phyloP scores from a whole-genome alignment of 2,888 invertebrate species.

The Hemaris fuciformis region DNA sequence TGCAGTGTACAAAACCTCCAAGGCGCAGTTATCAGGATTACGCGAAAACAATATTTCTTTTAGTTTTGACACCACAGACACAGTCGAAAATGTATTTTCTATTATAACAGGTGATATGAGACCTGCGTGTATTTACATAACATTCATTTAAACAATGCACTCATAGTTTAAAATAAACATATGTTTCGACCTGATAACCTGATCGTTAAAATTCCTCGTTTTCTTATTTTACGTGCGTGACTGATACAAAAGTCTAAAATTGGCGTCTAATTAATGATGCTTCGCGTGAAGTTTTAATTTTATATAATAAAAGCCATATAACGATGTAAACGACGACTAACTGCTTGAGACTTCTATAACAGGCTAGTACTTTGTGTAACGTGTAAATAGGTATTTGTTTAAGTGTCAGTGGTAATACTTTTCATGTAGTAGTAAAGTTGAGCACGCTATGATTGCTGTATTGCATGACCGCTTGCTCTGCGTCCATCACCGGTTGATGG shows the following conservation, averaged over 20 bases:
- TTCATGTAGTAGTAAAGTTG: constrained; percentile 38
- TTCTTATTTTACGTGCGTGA: too few species aligned
- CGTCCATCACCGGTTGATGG: constrained; percentile 41
- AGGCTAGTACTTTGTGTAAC: not conserved
- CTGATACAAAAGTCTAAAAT: not conserved
- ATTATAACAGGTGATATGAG: too few species aligned
- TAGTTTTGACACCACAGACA: not conserved
- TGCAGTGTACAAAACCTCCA: not conserved
- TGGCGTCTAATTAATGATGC: not conserved
- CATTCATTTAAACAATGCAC: too few species aligned
- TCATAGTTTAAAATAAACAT: not conserved
- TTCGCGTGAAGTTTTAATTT: not conserved
- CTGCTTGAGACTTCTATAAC: not conserved
- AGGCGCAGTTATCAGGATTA: not conserved
- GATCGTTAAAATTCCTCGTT: too few species aligned
- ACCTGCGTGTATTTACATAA: too few species aligned
- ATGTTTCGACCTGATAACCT: too few species aligned
- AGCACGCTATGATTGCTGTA: constrained; percentile 63
- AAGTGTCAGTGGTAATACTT: constrained; percentile 22
- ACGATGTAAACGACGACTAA: not conserved
- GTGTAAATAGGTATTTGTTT: not conserved
- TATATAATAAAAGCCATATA: not conserved
- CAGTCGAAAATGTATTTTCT: not conserved
- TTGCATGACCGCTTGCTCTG: constrained; percentile 54
- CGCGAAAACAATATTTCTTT: not conserved